phyloP scores from a whole-genome alignment of 2,888 invertebrate genomes.

The Hypselothyrea guttata region DNA sequence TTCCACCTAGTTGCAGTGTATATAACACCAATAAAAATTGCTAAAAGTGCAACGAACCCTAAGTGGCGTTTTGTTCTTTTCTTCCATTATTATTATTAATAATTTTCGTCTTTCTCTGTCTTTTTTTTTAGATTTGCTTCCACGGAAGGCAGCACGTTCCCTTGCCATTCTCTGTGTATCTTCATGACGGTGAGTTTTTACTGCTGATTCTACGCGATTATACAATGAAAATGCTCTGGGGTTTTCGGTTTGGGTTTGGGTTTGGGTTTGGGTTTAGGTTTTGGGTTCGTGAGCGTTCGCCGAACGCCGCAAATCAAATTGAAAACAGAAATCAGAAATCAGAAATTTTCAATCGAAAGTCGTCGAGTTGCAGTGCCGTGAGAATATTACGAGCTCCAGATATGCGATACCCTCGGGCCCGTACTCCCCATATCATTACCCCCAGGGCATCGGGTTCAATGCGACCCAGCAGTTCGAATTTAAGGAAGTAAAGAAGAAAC shows the following conservation, averaged over 20 bases:
- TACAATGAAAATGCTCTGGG: conserved; percentile 62
- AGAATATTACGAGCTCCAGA: conserved; percentile 51
- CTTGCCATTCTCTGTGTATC: conserved; percentile 7
- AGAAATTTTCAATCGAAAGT: conserved; percentile 53
- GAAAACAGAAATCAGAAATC: no score
- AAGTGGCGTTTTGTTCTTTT: conserved; percentile 29
- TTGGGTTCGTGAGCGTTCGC: conserved; percentile 55
- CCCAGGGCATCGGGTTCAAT: conserved; percentile 54
- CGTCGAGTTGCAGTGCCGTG: conserved; percentile 58
- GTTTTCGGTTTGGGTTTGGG: no score
- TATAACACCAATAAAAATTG: conserved; percentile 50
- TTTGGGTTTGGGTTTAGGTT: no score
- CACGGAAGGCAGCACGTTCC: conserved; percentile 52
- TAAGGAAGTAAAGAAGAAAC: conserved; percentile 58
- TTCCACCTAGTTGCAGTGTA: conserved; percentile 43
- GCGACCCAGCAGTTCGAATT: conserved; percentile 58
- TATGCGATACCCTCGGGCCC: conserved; percentile 36
- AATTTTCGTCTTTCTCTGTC: neutral
- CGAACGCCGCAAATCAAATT: conserved; percentile 29
- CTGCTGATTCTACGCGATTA: conserved; percentile 58
- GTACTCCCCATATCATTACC: conserved; percentile 1
- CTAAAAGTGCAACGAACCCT: conserved; percentile 52
- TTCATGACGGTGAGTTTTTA: conserved; percentile 56
- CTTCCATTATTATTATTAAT: no score
- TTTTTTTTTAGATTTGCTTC: conserved; percentile 34